These are phyloP conservation scores for Dasypus novemcinctus DNA, from an alignment of 2,113 vertebrate species.

Conservation along the genomic window DNA sequence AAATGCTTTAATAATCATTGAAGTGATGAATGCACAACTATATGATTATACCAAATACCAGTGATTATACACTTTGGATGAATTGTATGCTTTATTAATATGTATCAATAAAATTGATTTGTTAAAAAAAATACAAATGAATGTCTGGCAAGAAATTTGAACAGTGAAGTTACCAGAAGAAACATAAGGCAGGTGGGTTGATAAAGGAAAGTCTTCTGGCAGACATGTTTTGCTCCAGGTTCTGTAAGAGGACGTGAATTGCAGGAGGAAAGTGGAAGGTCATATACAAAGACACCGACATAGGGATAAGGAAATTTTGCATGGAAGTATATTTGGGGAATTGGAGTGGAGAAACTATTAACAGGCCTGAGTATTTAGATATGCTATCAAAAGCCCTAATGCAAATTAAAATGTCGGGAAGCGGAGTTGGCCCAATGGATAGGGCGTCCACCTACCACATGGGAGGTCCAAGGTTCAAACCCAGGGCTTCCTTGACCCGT, in stretches of 20 bases:
- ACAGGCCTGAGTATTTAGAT: background rate
- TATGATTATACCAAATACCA: no score
- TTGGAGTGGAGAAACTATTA: background rate
- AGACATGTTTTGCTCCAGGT: background rate
- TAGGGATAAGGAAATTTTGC: background rate
- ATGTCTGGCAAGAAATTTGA: background rate
- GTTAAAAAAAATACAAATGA: background rate
- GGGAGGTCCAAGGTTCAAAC: no score
- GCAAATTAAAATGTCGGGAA: conserved; percentile 32
- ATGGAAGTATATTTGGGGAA: background rate
- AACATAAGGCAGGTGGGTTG: conserved; percentile 1
- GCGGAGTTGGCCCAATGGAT: no score
- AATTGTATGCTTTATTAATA: no score
- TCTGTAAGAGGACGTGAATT: background rate
- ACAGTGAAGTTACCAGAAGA: background rate
- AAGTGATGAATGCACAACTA: no score
- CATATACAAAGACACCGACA: background rate
- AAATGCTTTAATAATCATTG: no score
- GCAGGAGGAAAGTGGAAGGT: background rate
- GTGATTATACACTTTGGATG: no score
- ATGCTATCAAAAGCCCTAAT: background rate
- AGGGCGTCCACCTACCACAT: no score
- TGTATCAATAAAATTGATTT: no score
- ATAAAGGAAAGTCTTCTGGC: background rate
- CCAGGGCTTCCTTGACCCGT: no score